Percentiles rank a stretch among this genome's conserved stretches.
Conservation (phyloP, 2,113 vertebrate species). For the Aspidoscelis tigris region DNA sequence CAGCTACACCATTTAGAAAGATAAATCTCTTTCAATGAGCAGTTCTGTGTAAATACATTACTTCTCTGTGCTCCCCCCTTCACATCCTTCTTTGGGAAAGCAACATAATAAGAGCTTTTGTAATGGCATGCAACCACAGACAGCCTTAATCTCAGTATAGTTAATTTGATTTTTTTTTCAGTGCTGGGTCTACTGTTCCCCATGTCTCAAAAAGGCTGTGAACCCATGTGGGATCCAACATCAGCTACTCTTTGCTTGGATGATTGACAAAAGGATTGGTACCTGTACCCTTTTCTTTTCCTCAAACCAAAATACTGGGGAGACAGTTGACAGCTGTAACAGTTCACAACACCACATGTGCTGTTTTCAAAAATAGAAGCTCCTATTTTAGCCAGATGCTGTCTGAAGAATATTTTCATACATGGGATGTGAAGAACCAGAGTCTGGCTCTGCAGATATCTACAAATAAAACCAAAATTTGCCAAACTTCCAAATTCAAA, state of each 20-base stretch:
- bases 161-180: slow-evolving; percentile 18
- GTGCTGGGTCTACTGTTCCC: not conserved
- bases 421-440: too few species aligned
- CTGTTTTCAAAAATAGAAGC: too few species aligned
- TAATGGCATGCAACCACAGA: not conserved
- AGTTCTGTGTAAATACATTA: slow-evolving; percentile 31
- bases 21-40: slow-evolving; percentile 57
- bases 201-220: not conserved
- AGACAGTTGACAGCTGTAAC: too few species aligned
- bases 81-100: not conserved
- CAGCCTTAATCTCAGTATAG: not conserved
- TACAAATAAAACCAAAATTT: too few species aligned
- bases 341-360: too few species aligned
- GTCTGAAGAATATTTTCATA: too few species aligned
- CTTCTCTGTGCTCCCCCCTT: not conserved
- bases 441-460: too few species aligned
- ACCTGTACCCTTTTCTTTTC: too few species aligned
- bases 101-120: not conserved
- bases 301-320: too few species aligned
- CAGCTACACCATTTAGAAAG: slow-evolving; percentile 42
- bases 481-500: too few species aligned
- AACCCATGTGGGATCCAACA: not conserved
- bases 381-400: too few species aligned
- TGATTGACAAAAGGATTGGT: too few species aligned
- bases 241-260: not conserved